Base-by-base conservation (phyloP, 2,888 invertebrate species). In the Pyrrhia umbra region DNA sequence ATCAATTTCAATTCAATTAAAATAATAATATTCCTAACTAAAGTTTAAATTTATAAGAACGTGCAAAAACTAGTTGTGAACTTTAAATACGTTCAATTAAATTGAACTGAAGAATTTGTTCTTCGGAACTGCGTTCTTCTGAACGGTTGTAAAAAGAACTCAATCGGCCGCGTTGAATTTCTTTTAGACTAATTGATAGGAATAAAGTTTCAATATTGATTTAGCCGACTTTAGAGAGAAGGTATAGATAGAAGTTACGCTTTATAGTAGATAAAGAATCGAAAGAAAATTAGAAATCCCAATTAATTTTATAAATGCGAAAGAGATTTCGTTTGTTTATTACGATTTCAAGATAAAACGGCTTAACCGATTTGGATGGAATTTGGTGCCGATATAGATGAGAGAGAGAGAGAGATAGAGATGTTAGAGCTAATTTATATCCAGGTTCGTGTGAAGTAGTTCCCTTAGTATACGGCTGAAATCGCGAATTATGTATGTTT, bases 51-150 rank as follows among this genome's bases (percentile, higher is more conserved):
- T 69, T 62, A 43, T 40, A 9, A 42, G 55, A 54, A 54, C 39
- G 57, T 50, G 39, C 39, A 49, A 34, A 21, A 67, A 59, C 25
- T 50, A 10, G 8, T 60, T 40, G 9, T 45, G 6, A 57, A 63
- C 39, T 60, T 62, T 23, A 57, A 54, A 46, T 64, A 59, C 61
- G 45, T 63, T 30, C 47, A 59, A 45, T 59, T 47, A 30, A 79
- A 76, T 71, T 69, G 34, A 74, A 72, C 61, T 79, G 63, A 62
- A 66, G 57, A 64, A 54, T 68, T 59, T 27, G 27, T 64, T 55
- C 50, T 46, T 9, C 42, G 18, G 20, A 67, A 61, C 43, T 58
- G 30, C n/a, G 10, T 27, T 27, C 27, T 27, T 27, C 27, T 10
- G 27, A n/a, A 34, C n/a, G n/a, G n/a, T 47, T 62, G 27, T 45